Evolutionary conservation across 2,888 invertebrate species (phyloP).

Genomic region (Dromius quadrimaculatus): DNA sequence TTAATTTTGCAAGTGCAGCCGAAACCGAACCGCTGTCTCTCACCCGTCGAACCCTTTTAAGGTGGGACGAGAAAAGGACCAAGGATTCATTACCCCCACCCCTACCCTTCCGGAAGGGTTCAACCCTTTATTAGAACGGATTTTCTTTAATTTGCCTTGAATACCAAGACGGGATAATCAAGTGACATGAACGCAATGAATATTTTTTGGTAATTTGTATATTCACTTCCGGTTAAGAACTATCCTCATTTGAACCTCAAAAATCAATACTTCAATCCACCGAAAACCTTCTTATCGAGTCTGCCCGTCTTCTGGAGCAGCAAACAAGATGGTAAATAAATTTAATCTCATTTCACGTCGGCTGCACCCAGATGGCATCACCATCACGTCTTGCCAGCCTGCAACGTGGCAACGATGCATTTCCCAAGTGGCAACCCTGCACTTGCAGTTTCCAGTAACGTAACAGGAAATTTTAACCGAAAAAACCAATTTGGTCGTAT

Average conservation of each 20-base stretch:
- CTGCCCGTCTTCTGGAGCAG: background rate
- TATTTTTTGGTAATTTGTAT: background rate
- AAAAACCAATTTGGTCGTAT: background rate
- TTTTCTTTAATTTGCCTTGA: constrained; percentile 31
- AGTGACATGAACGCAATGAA: constrained; percentile 8
- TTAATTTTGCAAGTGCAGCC: constrained; percentile 26
- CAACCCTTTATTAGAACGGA: constrained; percentile 22
- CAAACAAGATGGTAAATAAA: constrained; percentile 46
- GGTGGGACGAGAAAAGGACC: too few relatives aligned
- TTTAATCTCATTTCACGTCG: constrained; percentile 51
- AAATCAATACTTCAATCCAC: constrained; percentile 12
- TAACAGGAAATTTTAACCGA: background rate
- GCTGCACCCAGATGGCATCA: constrained; percentile 60
- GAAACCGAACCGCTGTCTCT: constrained; percentile 8
- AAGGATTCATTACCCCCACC: constrained; percentile 28
- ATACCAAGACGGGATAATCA: constrained; percentile 23
- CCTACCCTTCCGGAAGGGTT: background rate
- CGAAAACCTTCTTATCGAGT: background rate
- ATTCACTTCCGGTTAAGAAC: too few relatives aligned
- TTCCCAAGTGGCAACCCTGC: constrained; percentile 25
- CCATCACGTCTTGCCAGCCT: constrained; percentile 64
- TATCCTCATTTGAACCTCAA: background rate
- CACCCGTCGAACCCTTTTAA: background rate
- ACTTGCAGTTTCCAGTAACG: background rate
- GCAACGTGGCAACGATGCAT: constrained; percentile 61